phyloP scores from a whole-genome alignment of 2,888 invertebrate species.

The Nymphalis polychloros region DNA sequence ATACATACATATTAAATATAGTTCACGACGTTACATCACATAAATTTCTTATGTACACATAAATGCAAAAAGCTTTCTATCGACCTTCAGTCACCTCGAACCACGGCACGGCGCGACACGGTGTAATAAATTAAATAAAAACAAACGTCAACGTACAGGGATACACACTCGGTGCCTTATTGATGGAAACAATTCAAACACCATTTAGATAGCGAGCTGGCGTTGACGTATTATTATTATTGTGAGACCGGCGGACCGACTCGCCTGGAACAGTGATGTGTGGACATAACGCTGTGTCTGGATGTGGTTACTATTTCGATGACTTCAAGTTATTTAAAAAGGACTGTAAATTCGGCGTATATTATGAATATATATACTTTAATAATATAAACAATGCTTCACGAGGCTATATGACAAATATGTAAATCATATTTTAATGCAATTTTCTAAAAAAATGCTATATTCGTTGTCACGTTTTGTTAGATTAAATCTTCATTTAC shows the following conservation, averaged over 20 bases:
- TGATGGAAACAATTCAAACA: slow-evolving; percentile 80
- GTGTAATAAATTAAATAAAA: slow-evolving; percentile 53
- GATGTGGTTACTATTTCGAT: slow-evolving; percentile 26
- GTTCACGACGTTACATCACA: too few relatives aligned
- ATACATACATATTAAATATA: not conserved
- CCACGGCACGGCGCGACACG: slow-evolving; percentile 20
- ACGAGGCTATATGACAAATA: too few relatives aligned
- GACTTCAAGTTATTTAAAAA: slow-evolving; percentile 49
- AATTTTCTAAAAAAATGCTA: too few relatives aligned
- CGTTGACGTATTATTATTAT: slow-evolving; percentile 79
- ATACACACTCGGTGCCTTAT: slow-evolving; percentile 73
- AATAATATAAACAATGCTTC: too few relatives aligned
- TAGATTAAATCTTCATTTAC: too few relatives aligned
- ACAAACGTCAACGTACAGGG: slow-evolving; percentile 62
- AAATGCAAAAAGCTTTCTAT: slow-evolving; percentile 13
- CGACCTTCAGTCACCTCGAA: slow-evolving; percentile 21
- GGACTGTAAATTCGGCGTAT: not conserved
- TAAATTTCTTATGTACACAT: too few relatives aligned
- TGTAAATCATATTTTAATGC: too few relatives aligned
- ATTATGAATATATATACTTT: not conserved
- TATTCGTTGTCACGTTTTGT: too few relatives aligned
- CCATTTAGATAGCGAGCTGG: slow-evolving; percentile 77
- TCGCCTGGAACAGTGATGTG: slow-evolving; percentile 18
- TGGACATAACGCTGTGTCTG: slow-evolving; percentile 22
- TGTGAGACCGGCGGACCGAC: slow-evolving; percentile 47